Percentiles rank a stretch among this genome's conserved stretches.
Evolutionary conservation across 1,140 invertebrate genomes (phyloP).

Genomic region (Dreissena rostriformis): DNA sequence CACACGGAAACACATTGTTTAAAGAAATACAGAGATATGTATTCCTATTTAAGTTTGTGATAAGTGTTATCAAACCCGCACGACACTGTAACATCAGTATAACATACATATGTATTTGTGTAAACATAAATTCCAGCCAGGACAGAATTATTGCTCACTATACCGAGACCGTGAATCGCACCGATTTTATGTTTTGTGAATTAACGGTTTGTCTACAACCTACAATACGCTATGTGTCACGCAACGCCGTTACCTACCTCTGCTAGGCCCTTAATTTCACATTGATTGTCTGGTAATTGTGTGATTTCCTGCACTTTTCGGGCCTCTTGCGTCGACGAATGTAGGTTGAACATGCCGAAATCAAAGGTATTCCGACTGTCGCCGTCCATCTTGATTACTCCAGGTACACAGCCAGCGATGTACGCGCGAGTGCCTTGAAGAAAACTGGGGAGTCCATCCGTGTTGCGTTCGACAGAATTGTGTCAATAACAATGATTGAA

Average conservation of each 20-base stretch:
- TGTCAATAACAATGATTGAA: neutral
- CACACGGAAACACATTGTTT: no score
- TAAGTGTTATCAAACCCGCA: neutral
- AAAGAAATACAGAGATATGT: no score
- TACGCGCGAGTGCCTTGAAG: neutral
- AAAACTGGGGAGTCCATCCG: neutral
- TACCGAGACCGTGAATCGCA: neutral
- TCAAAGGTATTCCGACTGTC: slow-evolving; percentile 19
- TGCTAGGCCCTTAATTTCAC: slow-evolving; percentile 12
- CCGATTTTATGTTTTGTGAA: neutral
- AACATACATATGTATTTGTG: no score
- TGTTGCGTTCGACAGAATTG: slow-evolving; percentile 1
- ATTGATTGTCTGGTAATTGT: slow-evolving; percentile 1
- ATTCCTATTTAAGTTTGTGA: no score
- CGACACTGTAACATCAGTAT: no score
- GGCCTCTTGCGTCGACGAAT: neutral
- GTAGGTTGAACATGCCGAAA: slow-evolving; percentile 25
- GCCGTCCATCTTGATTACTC: slow-evolving; percentile 16
- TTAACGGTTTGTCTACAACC: neutral
- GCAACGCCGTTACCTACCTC: slow-evolving; percentile 7
- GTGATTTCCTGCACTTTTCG: slow-evolving; percentile 8
- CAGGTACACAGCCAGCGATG: slow-evolving; percentile 15
- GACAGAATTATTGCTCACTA: neutral
- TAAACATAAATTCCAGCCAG: neutral
- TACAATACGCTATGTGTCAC: no score